Percentiles rank a stretch among this genome's conserved stretches.
Evolutionary conservation across 2,888 invertebrate genomes (phyloP).

Genomic region (Eupithecia vulgata): DNA sequence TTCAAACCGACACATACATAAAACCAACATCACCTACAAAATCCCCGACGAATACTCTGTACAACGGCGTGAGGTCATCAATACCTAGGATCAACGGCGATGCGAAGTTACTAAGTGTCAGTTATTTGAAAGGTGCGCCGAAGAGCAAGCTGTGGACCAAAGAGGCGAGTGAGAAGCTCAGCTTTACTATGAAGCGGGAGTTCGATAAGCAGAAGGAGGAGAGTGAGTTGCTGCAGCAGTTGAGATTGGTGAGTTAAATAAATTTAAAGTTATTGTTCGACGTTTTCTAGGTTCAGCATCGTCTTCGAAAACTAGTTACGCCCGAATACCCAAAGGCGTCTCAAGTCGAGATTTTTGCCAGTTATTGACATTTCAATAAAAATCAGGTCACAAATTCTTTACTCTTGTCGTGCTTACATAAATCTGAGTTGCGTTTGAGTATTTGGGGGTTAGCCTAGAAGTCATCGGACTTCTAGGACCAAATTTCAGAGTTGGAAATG

Average conservation of each 20-base stretch:
- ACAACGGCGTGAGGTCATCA: constrained; percentile 78
- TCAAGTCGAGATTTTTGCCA: too few species aligned
- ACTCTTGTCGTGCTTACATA: too few species aligned
- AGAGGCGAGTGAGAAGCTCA: constrained; percentile 89
- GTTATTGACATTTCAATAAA: too few species aligned
- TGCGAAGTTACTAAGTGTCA: constrained; percentile 82
- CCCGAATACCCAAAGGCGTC: too few species aligned
- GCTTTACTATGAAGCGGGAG: constrained; percentile 96
- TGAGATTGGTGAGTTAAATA: constrained; percentile 87
- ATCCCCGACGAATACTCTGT: constrained; percentile 84
- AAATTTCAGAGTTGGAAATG: background rate
- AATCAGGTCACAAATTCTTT: too few species aligned
- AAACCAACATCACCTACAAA: constrained; percentile 88
- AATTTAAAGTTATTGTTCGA: background rate
- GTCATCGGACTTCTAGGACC: background rate
- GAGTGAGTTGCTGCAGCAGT: constrained; percentile 91
- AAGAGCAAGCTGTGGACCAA: constrained; percentile 88
- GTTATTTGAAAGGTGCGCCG: constrained; percentile 84
- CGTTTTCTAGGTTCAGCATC: background rate
- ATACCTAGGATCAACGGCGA: constrained; percentile 73
- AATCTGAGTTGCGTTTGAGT: too few species aligned
- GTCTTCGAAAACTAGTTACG: too few species aligned
- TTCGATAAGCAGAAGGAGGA: constrained; percentile 96
- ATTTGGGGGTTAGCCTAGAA: too few species aligned
- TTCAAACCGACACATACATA: constrained; percentile 77